These are phyloP conservation scores for Cygnus atratus DNA, from an alignment of 2,113 vertebrate species.

Conservation along the genomic window DNA sequence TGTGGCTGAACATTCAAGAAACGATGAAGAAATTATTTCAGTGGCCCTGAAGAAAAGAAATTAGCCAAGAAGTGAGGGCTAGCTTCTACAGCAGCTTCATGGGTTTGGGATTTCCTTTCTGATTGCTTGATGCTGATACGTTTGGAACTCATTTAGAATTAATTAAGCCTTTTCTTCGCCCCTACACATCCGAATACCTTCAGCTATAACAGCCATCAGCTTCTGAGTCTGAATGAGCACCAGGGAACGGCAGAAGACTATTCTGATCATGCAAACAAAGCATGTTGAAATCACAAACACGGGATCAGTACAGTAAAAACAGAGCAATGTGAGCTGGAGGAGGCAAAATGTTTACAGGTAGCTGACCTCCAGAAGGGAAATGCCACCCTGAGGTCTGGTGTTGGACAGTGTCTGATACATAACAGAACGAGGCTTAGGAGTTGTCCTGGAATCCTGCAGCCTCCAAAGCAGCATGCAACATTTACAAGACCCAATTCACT, in stretches of 20 bases:
- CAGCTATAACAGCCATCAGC: neutral
- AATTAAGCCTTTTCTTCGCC: neutral
- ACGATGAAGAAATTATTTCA: neutral
- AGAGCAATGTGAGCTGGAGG: neutral
- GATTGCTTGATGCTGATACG: neutral
- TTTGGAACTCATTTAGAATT: neutral
- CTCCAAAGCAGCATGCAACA: neutral
- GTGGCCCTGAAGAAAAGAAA: neutral
- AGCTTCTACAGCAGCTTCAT: neutral
- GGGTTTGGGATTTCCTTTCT: neutral
- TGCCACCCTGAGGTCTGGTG: neutral
- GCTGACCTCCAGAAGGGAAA: neutral
- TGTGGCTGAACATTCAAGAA: neutral
- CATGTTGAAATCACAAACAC: neutral
- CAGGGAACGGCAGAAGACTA: neutral
- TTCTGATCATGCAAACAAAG: neutral
- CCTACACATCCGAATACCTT: neutral
- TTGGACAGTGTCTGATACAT: neutral
- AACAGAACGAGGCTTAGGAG: neutral
- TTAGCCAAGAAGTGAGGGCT: neutral
- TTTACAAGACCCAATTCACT: slow-evolving; percentile 20
- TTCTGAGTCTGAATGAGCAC: neutral
- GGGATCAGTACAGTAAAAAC: neutral
- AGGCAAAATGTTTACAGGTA: neutral
- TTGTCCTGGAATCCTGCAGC: neutral